Evolutionary conservation across 2,888 invertebrate species (phyloP), one percentile per base, ranked within the genome.

Genomic region (Chromoteleia sp.): DNA sequence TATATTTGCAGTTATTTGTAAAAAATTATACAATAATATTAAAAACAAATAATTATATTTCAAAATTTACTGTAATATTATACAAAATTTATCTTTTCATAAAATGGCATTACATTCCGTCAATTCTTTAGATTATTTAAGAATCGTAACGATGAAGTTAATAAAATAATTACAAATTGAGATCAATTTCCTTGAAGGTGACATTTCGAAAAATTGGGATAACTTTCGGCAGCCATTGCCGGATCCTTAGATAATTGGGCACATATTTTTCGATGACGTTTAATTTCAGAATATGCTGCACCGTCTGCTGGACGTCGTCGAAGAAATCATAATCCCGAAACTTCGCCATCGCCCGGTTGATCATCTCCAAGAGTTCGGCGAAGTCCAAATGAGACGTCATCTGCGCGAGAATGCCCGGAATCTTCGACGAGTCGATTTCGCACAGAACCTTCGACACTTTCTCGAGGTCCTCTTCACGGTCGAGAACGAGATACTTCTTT

Each of bases 291-390:
- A 93, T 91, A 0, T 93, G 92, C 0, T 92, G 91, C 17, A 92
- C 79, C 85, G 93, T 92, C 43, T 91, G 91, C 0, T 92, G 93
- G 0, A 94, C 80, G 6, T 92, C 91, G 0, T 87, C 85, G 36
- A 93, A 81, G 12, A 93, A 90, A 33, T 90, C 88, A 81, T 94
- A 94, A 0, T 93, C 93, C 0, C 92, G 92, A 67, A 94, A 88
- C 83, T 93, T 93, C 33, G 89, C 92, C 87, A 93, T 89, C 0
- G 83, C 89, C 0, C 89, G 88, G 68, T 88, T 87, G 29, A 94
- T 93, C 93, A 94, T 93, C 81, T 91, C 92, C 63, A 94, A 81
- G 84, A 93, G 92, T 85, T 93, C 93, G n/a, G 88, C 91, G 77
- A 93, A 92, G 85, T 94, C 92, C 1, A 94, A 87, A 86, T 94